phyloP scores from a whole-genome alignment of 1,140 invertebrate genomes.

The Lepeophtheirus salmonis region DNA sequence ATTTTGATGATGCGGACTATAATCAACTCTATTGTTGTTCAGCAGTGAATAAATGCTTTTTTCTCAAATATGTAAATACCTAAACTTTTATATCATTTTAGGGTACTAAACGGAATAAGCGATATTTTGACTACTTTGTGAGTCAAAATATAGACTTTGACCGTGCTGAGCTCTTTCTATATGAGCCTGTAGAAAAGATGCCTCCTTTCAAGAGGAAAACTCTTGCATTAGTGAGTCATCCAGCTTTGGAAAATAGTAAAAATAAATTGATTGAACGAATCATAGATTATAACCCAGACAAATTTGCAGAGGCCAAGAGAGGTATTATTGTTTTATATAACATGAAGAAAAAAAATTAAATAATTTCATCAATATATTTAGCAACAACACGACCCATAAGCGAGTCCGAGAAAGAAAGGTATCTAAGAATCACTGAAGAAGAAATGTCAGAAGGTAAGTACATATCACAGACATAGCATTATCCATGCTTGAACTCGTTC shows the following conservation, averaged over 20 bases:
- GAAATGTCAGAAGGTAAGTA: background rate
- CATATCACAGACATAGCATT: too few species aligned
- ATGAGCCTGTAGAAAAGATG: constrained; percentile 92
- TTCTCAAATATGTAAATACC: background rate
- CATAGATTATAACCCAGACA: constrained; percentile 9
- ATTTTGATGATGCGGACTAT: constrained; percentile 78
- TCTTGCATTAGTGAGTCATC: constrained; percentile 73
- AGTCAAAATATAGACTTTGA: constrained; percentile 76
- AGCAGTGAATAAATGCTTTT: constrained; percentile 16
- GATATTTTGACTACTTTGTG: constrained; percentile 46
- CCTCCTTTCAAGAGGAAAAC: constrained; percentile 86
- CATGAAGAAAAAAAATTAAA: too few species aligned
- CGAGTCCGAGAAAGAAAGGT: background rate
- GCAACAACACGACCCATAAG: background rate
- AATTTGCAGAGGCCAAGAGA: background rate
- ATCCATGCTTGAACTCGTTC: too few species aligned
- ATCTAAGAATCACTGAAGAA: background rate
- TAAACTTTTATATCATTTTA: background rate
- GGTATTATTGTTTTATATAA: background rate
- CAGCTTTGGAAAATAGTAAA: constrained; percentile 70
- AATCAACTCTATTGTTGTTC: constrained; percentile 44
- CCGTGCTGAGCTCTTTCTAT: constrained; percentile 70
- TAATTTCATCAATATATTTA: background rate
- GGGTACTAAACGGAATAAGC: background rate
- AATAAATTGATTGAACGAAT: background rate